phyloP scores from a whole-genome alignment of 2,113 vertebrate genomes.

The Poeciliopsis prolifica region DNA sequence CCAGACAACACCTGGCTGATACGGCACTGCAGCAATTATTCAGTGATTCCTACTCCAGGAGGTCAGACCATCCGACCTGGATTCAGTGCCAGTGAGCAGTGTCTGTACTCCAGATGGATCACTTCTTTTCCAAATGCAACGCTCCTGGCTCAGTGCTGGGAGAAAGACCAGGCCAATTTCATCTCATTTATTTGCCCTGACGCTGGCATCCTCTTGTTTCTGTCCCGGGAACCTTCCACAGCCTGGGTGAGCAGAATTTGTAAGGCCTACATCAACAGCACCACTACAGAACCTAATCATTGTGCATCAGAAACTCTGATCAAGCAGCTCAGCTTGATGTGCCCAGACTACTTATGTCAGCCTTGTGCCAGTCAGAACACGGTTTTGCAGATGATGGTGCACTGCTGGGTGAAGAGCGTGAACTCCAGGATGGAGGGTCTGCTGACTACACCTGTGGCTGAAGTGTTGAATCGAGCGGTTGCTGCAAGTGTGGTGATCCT shows the following conservation, averaged over 20 bases:
- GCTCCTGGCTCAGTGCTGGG: slow-evolving; percentile 80
- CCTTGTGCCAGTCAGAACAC: slow-evolving; percentile 54
- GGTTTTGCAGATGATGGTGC: slow-evolving; percentile 66
- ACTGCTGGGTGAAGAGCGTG: slow-evolving; percentile 75
- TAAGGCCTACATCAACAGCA: slow-evolving; percentile 58
- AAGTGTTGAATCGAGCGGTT: slow-evolving; percentile 63
- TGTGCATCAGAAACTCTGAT: slow-evolving; percentile 72
- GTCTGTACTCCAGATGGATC: slow-evolving; percentile 78
- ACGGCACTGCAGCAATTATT: slow-evolving; percentile 73
- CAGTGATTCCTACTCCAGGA: slow-evolving; percentile 11
- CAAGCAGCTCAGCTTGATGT: slow-evolving; percentile 76
- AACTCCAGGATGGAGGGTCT: slow-evolving; percentile 53
- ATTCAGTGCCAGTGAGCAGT: slow-evolving; percentile 66
- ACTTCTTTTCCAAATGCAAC: slow-evolving; percentile 58
- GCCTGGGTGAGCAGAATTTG: slow-evolving; percentile 78
- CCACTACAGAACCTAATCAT: background rate
- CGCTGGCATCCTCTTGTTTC: slow-evolving; percentile 48
- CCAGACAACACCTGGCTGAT: slow-evolving; percentile 81
- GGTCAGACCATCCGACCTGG: slow-evolving; percentile 30
- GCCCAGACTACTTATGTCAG: slow-evolving; percentile 75
- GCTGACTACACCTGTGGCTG: slow-evolving; percentile 51
- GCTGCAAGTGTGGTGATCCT: slow-evolving; percentile 73
- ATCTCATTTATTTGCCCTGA: slow-evolving; percentile 70
- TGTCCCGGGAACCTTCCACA: slow-evolving; percentile 71
- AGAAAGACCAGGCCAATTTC: slow-evolving; percentile 77